Evolutionary conservation across 2,113 vertebrate genomes (phyloP), one percentile per base, ranked within the genome.

Genomic region (Otis tarda): DNA sequence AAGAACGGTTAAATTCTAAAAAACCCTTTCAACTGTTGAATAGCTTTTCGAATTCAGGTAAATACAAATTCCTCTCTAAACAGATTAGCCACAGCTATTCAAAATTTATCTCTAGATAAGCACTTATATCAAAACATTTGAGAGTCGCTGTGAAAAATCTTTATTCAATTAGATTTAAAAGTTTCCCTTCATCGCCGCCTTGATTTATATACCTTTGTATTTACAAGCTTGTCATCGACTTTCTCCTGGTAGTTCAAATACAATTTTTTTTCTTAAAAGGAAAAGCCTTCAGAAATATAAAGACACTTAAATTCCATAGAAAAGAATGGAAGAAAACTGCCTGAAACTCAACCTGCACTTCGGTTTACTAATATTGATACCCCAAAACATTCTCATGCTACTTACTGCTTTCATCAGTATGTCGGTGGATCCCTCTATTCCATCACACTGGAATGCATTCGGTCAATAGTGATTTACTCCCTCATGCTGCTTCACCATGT

Each of bases 11-110:
- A 80, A 83, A 91, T 79, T 77, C 52, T 18, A 70, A 79, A 96
- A 94, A 80, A 52, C 2, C 23, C 49, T 95, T 95, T 89, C 91
- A 94, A 69, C 45, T 93, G 52, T 87, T 92, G 87, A 93, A 97
- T 30, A 96, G 80, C 85, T 95, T 97, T 96, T 88, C 63, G 94
- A 83, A 88, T 52, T 68, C 91, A 91, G 74, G 50, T 91, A 95
- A 69, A 59, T 87, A 95, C 69, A 67, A 87, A 69, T 39, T 91
- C 35, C 41, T 89, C 52, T 87, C 73, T 75, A 87, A 95, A 94
- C 23, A 95, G 95, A 94, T 91, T 94, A 96, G 71, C 52, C n/a
- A 27, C 4, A 92, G 45, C 68, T 95, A 88, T 83, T 95, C 63
- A 93, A 89, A 96, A 91, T 56, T 69, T 60, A 81, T 84, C 61